A percentile compares a stretch with the other conserved stretches of the same genome.
Evolutionary conservation across 2,888 invertebrate species (phyloP).

Genomic region (Drosophila buzzatii): DNA sequence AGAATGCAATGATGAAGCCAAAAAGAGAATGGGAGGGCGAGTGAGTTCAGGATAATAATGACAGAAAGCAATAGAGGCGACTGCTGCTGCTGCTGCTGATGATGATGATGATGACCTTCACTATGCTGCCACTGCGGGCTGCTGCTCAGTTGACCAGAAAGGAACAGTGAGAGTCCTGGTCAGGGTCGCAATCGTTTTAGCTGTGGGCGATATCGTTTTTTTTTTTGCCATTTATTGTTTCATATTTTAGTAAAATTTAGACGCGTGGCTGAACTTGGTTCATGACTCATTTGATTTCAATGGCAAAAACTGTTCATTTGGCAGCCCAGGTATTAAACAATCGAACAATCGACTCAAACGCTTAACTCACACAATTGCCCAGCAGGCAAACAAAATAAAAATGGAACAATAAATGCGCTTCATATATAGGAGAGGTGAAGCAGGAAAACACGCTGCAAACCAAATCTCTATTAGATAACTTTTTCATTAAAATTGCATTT

Average conservation of each 20-base stretch:
- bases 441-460: neutral
- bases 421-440: neutral
- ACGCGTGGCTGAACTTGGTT: conserved; percentile 41
- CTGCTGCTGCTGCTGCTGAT: conserved; percentile 22
- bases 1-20: conserved; percentile 41
- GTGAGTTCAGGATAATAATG: conserved; percentile 1
- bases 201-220: neutral
- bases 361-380: conserved; percentile 1
- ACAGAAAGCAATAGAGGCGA: conserved; percentile 14
- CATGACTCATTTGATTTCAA: conserved; percentile 77
- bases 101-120: conserved; percentile 63
- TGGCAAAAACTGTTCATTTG: conserved; percentile 72
- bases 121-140: conserved; percentile 17
- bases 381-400: conserved; percentile 7
- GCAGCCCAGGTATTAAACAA: conserved; percentile 61
- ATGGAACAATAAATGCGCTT: conserved; percentile 7
- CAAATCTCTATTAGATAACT: neutral
- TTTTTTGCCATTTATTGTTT: conserved; percentile 65
- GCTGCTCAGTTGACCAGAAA: conserved; percentile 76
- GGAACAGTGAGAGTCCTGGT: conserved; percentile 37
- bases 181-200: conserved; percentile 32
- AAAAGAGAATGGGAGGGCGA: neutral
- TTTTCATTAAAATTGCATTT: no score
- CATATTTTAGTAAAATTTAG: conserved; percentile 34
- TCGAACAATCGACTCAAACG: conserved; percentile 38